A percentile compares a stretch with the other conserved stretches of the same genome.
Conservation (phyloP, 2,888 invertebrate species). For the Theodoxus fluviatilis region DNA sequence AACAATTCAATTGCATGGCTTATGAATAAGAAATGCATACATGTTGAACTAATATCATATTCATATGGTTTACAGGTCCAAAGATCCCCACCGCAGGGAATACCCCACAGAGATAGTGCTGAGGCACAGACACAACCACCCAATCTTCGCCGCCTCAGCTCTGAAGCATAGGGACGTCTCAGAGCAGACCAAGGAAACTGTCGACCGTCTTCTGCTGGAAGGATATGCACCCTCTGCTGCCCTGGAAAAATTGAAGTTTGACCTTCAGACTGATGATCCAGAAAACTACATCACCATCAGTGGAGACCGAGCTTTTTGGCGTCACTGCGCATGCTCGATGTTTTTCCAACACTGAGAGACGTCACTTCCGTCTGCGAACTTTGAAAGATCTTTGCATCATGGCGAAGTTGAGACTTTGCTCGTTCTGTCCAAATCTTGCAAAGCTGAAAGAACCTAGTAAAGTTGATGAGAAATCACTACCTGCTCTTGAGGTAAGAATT, state of each 20-base stretch:
- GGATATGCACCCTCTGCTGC: constrained; percentile 4
- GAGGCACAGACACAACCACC: constrained; percentile 3
- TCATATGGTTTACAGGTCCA: background rate
- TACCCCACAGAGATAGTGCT: background rate
- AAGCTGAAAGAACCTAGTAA: no score
- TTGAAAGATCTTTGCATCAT: no score
- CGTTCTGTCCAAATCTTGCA: no score
- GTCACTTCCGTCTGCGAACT: no score
- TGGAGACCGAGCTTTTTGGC: constrained; percentile 7
- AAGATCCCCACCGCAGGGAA: constrained; percentile 9
- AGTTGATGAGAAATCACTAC: no score
- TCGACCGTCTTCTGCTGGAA: background rate
- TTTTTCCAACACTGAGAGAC: no score
- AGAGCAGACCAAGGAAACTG: background rate
- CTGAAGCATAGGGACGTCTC: constrained; percentile 16
- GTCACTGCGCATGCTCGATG: no score
- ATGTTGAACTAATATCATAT: no score
- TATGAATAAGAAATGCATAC: no score
- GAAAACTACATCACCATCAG: constrained; percentile 4
- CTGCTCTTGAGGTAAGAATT: no score
- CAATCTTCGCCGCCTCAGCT: background rate
- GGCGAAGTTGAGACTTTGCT: no score
- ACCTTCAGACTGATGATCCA: constrained; percentile 9
- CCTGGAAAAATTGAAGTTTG: constrained; percentile 3
- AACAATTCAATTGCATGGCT: no score